Evolutionary conservation across 2,888 invertebrate species (phyloP).

Genomic region (Apamea monoglypha): DNA sequence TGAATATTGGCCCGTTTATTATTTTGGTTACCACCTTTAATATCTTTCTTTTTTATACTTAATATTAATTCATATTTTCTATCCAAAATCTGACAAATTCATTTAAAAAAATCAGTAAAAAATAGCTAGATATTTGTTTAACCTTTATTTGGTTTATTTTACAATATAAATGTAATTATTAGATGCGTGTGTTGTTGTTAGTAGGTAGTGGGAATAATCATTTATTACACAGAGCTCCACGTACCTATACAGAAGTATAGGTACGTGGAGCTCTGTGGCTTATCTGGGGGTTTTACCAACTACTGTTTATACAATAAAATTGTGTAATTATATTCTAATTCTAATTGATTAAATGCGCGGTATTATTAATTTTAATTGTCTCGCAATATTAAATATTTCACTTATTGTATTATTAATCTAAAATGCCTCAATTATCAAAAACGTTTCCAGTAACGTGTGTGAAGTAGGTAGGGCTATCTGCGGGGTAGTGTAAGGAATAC

Average conservation of each 20-base stretch:
- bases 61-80: neutral
- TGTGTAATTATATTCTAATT: conserved; percentile 53
- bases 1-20: neutral
- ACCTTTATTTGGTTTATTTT: neutral
- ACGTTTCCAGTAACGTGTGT: neutral
- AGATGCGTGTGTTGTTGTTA: conserved; percentile 15
- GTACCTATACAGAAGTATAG: too few relatives aligned
- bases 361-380: conserved; percentile 5
- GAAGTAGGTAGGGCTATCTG: neutral
- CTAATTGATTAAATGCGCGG: conserved; percentile 10
- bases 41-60: neutral
- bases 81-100: neutral
- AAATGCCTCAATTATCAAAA: neutral
- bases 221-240: too few relatives aligned
- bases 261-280: conserved; percentile 28
- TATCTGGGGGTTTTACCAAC: conserved; percentile 62
- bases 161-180: neutral
- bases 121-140: neutral
- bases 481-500: neutral
- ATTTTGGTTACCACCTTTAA: neutral
- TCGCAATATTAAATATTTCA: neutral
- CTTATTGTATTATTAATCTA: neutral
- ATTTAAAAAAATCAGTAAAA: neutral
- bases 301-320: conserved; percentile 34
- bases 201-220: conserved; percentile 24